Conservation (phyloP, 2,888 invertebrate species). For the Tanypteryx hageni region DNA sequence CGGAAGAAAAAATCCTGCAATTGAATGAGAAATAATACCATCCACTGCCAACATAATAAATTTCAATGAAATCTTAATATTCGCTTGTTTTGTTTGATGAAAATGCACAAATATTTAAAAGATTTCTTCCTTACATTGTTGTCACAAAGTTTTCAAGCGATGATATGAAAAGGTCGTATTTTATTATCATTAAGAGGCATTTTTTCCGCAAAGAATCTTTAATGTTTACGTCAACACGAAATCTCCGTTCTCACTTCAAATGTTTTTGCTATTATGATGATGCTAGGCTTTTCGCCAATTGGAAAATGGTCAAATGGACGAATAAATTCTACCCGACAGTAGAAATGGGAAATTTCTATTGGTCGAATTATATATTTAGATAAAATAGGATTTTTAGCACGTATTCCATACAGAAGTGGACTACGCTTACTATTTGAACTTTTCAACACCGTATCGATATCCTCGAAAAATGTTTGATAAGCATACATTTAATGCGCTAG, state of each 20-base stretch:
- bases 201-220: not conserved
- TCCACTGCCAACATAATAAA: no score
- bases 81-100: no score
- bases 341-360: not conserved
- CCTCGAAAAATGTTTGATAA: no score
- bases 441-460: no score
- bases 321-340: not conserved
- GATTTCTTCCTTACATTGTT: not conserved
- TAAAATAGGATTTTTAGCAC: not conserved
- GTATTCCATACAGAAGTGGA: no score
- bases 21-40: no score
- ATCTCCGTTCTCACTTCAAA: conserved; percentile 27
- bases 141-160: not conserved
- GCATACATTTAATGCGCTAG: no score
- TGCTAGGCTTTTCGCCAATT: conserved; percentile 36
- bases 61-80: no score
- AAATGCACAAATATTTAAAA: not conserved
- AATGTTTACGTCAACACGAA: conserved; percentile 32
- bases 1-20: no score
- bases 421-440: no score
- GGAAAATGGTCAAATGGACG: conserved; percentile 41
- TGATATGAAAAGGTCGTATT: not conserved
- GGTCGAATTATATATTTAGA: not conserved
- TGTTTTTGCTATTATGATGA: conserved; percentile 29
- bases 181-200: not conserved